phyloP scores from a whole-genome alignment of 2,888 invertebrate species.

The Calameuta filiformis region DNA sequence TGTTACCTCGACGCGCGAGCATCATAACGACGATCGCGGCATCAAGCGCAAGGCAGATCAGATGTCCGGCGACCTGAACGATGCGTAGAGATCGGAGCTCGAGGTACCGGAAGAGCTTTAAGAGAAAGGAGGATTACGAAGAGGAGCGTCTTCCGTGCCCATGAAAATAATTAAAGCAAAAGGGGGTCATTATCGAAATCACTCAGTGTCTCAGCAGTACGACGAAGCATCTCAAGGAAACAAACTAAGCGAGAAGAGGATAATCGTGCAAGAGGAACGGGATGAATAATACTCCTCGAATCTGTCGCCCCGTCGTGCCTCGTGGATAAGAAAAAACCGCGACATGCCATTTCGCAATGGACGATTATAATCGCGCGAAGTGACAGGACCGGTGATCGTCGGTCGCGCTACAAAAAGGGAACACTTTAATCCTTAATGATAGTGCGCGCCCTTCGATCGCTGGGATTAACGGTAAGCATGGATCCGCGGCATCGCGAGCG shows the following conservation, averaged over 20 bases:
- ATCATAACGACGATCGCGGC: conserved; percentile 52
- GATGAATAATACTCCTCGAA: not conserved
- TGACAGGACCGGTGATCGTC: not conserved
- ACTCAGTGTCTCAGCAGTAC: conserved; percentile 63
- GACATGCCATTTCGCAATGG: not conserved
- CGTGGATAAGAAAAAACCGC: conserved; percentile 13
- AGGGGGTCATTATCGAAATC: conserved; percentile 58
- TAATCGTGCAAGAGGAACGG: not conserved
- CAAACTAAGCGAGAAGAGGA: not conserved
- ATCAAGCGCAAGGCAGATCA: conserved; percentile 62
- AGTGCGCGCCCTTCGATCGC: not conserved
- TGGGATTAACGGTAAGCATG: not conserved
- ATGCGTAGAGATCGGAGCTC: conserved; percentile 42
- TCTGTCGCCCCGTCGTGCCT: not conserved
- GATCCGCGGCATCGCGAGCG: not conserved
- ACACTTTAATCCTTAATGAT: not conserved
- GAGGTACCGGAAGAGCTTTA: not conserved
- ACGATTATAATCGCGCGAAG: not conserved
- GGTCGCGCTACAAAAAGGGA: not conserved
- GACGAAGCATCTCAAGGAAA: conserved; percentile 9
- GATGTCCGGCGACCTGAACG: conserved; percentile 51
- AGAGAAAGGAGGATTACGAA: not conserved
- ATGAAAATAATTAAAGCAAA: conserved; percentile 28
- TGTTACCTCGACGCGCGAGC: conserved; percentile 28
- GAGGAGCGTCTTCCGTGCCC: conserved; percentile 40